Base-by-base conservation (phyloP, 2,113 vertebrate species). In the Ptilonorhynchus violaceus region DNA sequence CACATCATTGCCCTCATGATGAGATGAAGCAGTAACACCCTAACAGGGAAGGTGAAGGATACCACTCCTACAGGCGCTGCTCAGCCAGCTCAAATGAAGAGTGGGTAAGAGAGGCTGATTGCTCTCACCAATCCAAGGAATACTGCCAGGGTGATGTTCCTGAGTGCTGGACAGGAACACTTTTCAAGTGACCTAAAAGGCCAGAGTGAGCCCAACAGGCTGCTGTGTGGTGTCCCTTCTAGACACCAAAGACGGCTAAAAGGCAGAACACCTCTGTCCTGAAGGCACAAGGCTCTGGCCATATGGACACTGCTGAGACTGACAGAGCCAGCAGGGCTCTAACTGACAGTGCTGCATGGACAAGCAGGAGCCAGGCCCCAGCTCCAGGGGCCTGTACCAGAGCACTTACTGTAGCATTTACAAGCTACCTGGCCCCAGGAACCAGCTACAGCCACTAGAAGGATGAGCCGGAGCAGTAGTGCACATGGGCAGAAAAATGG, bases 271-370 rank as follows among this genome's bases (percentile, higher is more conserved):
- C 10, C 44, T 52, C n/a, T 33, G 50, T 55, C 53, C 81, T 47
- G 63, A 69, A 52, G 82, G 53, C 81, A 64, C 62, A 68, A 70
- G 76, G 44, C 81, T 47, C 56, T 17, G 33, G 42, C 67, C 4
- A 9, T 14, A 47, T 0, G 1, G 89, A 35, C 81, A 4, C 39
- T 11, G 28, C 17, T 9, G 28, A 73, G 41, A 49, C 28, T 2
- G 22, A 18, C 59, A 30, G 68, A 33, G 44, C 35, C 78, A 69
- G 62, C 67, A 93, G 44, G 0, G 7, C 60, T 69, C n/a, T 4
- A 4, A 3, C 30, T 53, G 73, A 27, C 4, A 1, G 30, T 3
- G 23, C 68, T 70, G 35, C 12, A n/a, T 0, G 3, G 31, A 17
- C 7, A 1, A 74, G 67, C 1, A 35, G n/a, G n/a, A 82, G 67